Evolutionary conservation across 2,888 invertebrate species (phyloP).

Genomic region (Melikaiella ostensackeni): DNA sequence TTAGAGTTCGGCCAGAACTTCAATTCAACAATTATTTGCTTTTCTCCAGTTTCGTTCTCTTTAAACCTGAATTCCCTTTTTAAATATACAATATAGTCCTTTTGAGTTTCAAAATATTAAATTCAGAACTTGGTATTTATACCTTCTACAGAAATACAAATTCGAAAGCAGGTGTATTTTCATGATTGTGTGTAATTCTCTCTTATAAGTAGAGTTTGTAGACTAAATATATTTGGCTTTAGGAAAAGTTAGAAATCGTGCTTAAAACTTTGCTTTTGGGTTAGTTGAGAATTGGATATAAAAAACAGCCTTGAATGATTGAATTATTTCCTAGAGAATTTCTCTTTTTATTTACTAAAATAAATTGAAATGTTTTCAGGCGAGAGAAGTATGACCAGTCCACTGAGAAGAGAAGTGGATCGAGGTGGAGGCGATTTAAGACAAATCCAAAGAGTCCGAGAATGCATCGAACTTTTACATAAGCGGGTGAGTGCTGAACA

Average conservation of each 20-base stretch:
- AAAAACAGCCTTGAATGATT: slow-evolving; percentile 10
- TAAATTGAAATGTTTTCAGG: slow-evolving; percentile 34
- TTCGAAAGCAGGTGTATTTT: neutral
- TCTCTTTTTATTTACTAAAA: neutral
- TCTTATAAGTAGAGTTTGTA: neutral
- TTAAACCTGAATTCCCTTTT: neutral
- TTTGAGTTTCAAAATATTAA: no score
- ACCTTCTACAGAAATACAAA: no score
- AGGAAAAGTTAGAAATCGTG: slow-evolving; percentile 20
- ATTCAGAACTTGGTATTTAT: no score
- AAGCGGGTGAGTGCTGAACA: slow-evolving; percentile 69
- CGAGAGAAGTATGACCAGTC: slow-evolving; percentile 62
- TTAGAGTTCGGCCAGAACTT: neutral
- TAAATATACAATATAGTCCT: neutral
- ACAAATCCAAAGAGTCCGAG: slow-evolving; percentile 59
- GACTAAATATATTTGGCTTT: slow-evolving; percentile 14
- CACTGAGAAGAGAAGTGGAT: slow-evolving; percentile 65
- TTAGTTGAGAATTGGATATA: neutral
- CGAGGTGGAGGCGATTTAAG: slow-evolving; percentile 59
- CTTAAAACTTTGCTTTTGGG: slow-evolving; percentile 12
- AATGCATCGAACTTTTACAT: slow-evolving; percentile 66
- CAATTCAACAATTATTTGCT: slow-evolving; percentile 8
- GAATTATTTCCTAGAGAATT: neutral
- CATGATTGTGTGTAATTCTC: neutral
- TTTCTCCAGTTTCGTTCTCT: neutral